phyloP scores from a whole-genome alignment of 2,888 invertebrate species.

The Ametastegia equiseti region DNA sequence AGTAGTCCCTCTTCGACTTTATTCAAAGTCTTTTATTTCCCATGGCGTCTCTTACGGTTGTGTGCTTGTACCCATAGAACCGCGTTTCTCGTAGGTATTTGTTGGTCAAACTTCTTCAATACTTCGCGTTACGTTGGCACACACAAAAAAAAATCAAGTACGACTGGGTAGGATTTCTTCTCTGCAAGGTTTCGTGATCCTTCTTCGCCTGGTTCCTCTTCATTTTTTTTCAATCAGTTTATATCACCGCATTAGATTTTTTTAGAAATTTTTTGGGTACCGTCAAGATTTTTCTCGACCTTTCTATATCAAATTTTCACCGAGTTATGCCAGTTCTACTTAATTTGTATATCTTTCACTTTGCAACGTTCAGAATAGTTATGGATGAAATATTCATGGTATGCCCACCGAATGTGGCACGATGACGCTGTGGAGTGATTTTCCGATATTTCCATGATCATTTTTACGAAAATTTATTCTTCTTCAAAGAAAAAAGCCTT shows the following conservation, averaged over 20 bases:
- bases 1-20: constrained; percentile 3
- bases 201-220: background rate
- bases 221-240: background rate
- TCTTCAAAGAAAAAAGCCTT: too few species aligned
- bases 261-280: too few species aligned
- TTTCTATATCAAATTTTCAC: too few species aligned
- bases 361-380: too few species aligned
- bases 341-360: too few species aligned
- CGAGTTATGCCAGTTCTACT: too few species aligned
- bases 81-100: background rate
- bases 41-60: background rate
- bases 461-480: too few species aligned
- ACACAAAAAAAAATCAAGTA: background rate
- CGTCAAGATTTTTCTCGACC: background rate
- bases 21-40: constrained; percentile 28
- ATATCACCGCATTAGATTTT: background rate
- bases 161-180: background rate
- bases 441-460: too few species aligned
- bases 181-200: background rate
- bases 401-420: too few species aligned
- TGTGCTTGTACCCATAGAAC: background rate
- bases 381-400: too few species aligned
- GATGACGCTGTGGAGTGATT: too few species aligned
- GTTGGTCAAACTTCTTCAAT: constrained; percentile 7
- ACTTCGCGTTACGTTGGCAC: background rate